Evolutionary conservation across 1,140 invertebrate species (phyloP), one percentile per base, ranked within the genome.

Genomic region (Akabosia matsudoensis): DNA sequence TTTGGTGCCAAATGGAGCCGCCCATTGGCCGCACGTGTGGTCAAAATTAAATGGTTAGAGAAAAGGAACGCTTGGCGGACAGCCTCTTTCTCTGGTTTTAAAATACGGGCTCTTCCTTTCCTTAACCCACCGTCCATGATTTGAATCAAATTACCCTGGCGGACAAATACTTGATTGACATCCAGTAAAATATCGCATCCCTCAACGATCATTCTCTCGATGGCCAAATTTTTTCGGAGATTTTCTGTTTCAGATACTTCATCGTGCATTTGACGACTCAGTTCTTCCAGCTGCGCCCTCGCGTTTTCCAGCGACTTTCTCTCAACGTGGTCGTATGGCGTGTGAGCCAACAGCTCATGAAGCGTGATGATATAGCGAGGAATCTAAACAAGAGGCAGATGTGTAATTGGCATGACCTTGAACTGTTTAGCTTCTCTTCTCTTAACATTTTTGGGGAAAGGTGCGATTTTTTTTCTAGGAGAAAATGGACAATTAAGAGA

Each of bases 201-300:
- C 85, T 97, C 95, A 0, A 96, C 91, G 70, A 97, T 97, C 93
- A 97, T 97, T 74, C 95, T 86, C 85, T 97, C 95, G 22, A 97
- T 93, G 0, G 94, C 93, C 78, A 97, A 86, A 84, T 97, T 97
- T 84, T 97, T 97, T 22, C 95, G 85, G 56, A 97, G 88, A 86
- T 97, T 97, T 85, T 97, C 95, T 0, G 95, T 97, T 84, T 97
- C 95, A 82, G 93, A 96, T 3, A 97, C 94, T 88, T 95, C 93
- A 79, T 95, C 92, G 81, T 94, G 93, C 88, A 91, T 91, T 84
- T 91, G 90, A 24, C 93, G 86, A 0, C 93, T 96, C 0, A 97
- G 87, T 83, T 96, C 93, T 85, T 96, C 95, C 0, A 97, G 86
- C 83, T 96, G 93, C 82, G 92, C 92, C 76, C 92, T 88, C 14